Evolutionary conservation across 2,113 vertebrate species (phyloP).

Genomic region (Pelecanoides urinatrix): DNA sequence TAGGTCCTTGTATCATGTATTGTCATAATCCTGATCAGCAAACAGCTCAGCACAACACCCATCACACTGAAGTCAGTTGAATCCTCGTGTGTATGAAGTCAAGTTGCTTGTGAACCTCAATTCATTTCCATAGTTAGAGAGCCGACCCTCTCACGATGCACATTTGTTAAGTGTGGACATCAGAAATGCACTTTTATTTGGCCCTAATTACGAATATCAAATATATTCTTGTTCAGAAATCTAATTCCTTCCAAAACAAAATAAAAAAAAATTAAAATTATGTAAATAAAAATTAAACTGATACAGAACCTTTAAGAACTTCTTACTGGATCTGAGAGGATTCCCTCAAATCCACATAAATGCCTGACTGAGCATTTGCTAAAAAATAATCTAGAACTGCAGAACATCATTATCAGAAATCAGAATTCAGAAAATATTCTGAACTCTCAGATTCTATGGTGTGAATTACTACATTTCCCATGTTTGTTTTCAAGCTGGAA

Average conservation of each 20-base stretch:
- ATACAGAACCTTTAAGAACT: background rate
- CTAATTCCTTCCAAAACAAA: background rate
- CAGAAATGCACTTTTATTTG: background rate
- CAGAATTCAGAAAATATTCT: background rate
- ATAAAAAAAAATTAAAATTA: background rate
- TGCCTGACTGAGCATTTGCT: background rate
- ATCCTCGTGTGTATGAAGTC: background rate
- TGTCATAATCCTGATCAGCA: background rate
- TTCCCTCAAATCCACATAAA: background rate
- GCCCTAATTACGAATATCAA: background rate
- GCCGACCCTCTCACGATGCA: accelerated
- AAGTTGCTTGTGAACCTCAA: background rate
- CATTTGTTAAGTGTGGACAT: background rate
- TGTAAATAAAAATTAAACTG: background rate
- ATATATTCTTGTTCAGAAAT: background rate
- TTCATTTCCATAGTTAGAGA: background rate
- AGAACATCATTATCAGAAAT: background rate
- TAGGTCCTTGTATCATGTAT: background rate
- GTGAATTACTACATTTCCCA: background rate
- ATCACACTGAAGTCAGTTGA: background rate
- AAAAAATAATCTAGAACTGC: background rate
- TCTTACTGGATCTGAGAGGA: background rate
- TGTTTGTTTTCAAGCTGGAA: background rate
- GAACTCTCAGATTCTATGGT: background rate
- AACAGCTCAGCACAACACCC: background rate